phyloP scores from a whole-genome alignment of 2,888 invertebrate species.

The Xanthia togata region DNA sequence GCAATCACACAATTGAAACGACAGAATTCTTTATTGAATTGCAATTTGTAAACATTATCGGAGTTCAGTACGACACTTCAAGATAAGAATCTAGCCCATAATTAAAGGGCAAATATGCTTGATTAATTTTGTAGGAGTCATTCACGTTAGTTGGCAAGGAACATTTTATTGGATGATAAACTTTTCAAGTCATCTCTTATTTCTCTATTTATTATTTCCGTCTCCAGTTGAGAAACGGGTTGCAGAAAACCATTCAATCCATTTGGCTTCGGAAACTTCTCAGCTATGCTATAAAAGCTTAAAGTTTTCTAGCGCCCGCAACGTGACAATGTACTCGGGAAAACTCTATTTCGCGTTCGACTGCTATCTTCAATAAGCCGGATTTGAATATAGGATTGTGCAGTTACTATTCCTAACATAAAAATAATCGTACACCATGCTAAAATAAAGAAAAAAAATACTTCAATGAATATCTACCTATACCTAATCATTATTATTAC shows the following conservation, averaged over 20 bases:
- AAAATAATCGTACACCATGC: background rate
- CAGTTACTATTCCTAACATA: background rate
- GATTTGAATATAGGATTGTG: constrained; percentile 12
- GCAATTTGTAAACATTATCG: no score
- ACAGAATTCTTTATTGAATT: no score
- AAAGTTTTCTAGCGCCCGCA: constrained; percentile 23
- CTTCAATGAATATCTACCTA: no score
- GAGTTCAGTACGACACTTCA: background rate
- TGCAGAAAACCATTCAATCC: constrained; percentile 19
- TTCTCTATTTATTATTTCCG: constrained; percentile 8
- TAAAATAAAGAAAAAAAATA: background rate
- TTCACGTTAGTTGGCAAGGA: background rate
- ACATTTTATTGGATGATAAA: background rate
- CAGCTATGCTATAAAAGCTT: constrained; percentile 26
- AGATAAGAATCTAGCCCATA: background rate
- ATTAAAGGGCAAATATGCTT: background rate
- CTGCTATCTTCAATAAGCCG: constrained; percentile 1
- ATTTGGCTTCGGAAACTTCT: constrained; percentile 28
- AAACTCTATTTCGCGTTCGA: constrained; percentile 18
- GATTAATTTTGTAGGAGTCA: background rate
- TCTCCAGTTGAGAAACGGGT: background rate
- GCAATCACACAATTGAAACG: no score
- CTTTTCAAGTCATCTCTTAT: background rate
- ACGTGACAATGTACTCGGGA: constrained; percentile 36
- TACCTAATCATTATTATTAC: no score